These are phyloP conservation scores for Frieseomelitta varia DNA, from an alignment of 1,140 invertebrate genomes.

Conservation along the genomic window DNA sequence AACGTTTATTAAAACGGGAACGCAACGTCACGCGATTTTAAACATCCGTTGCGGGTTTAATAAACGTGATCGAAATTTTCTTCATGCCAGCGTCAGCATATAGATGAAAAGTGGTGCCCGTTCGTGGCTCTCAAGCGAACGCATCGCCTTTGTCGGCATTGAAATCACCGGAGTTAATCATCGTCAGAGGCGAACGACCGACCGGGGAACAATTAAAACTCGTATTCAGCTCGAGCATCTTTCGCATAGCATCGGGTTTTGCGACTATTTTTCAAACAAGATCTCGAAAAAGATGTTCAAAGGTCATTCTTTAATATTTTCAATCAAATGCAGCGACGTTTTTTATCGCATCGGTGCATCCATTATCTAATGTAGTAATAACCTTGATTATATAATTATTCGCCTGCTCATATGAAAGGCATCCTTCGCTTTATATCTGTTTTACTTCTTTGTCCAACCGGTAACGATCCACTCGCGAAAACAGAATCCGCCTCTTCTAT, in stretches of 20 bases:
- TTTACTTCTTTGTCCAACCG: conserved; percentile 1
- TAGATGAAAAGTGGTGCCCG: background rate
- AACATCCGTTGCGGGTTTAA: conserved; percentile 7
- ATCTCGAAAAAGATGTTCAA: background rate
- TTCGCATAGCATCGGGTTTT: background rate
- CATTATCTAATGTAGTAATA: conserved; percentile 53
- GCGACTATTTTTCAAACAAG: background rate
- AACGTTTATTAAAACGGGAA: background rate
- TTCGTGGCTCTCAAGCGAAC: background rate
- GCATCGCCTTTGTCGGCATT: conserved; percentile 33
- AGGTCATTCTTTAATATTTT: background rate
- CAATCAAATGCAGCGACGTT: background rate
- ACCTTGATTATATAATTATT: conserved; percentile 64
- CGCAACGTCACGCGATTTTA: conserved; percentile 21
- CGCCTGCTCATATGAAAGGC: conserved; percentile 10
- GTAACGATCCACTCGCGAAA: conserved; percentile 26
- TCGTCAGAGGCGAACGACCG: conserved; percentile 21
- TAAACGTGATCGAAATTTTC: conserved; percentile 22
- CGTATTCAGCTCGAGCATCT: background rate
- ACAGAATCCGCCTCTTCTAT: conserved; percentile 5
- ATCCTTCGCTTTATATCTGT: conserved; percentile 31
- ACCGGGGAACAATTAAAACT: conserved; percentile 15
- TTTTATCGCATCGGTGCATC: conserved; percentile 50
- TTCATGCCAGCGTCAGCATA: background rate
- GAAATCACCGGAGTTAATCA: conserved; percentile 35